Evolutionary conservation across 1,140 invertebrate species (phyloP), one percentile per base, ranked within the genome.

Genomic region (Leptinotarsa undecemlineata): DNA sequence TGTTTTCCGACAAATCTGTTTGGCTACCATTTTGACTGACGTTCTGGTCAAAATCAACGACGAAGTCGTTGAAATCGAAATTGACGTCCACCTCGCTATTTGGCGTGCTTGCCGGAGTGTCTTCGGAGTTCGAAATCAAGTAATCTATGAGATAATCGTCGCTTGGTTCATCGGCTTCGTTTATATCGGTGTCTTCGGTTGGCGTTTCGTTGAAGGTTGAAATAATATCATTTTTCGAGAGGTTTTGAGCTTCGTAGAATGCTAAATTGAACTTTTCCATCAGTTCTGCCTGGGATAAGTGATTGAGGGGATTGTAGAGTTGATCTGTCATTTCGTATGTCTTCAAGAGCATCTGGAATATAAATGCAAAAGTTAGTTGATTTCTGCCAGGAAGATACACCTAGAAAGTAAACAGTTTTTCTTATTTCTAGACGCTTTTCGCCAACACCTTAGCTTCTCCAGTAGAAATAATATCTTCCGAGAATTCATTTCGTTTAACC

Each of bases 211-310:
- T 77, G 71, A 82, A 80, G 13, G 76, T 81, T 26, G 78, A 75
- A 15, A 72, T 60, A 48, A 79, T 76, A 23, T 81, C 79, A 26
- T 26, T 71, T 74, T 79, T 79, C 17, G 75, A 72, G 6, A 79
- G 69, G 19, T 78, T 76, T 72, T 85, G 84, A 3, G 81, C 81
- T 63, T 85, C 82, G 76, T 84, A 83, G 64, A 85, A 85, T 5
- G 84, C 84, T 13, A 82, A 69, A 67, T 84, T 84, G 75, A 85
- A 85, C 75, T 85, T 85, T 60, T 84, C 82, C 78, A 83, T 79
- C 4, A 85, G 72, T 75, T 84, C 84, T 15, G 71, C 75, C 79
- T 84, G 84, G 19, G 80, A 81, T 26, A 78, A 75, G 48, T 81
- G 76, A 48, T 76, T 79, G 19, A 79, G 48, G 20, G 77, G 77